Percentiles rank a stretch among this genome's conserved stretches.
Evolutionary conservation across 2,888 invertebrate species (phyloP).

Genomic region (Cinara cedri): DNA sequence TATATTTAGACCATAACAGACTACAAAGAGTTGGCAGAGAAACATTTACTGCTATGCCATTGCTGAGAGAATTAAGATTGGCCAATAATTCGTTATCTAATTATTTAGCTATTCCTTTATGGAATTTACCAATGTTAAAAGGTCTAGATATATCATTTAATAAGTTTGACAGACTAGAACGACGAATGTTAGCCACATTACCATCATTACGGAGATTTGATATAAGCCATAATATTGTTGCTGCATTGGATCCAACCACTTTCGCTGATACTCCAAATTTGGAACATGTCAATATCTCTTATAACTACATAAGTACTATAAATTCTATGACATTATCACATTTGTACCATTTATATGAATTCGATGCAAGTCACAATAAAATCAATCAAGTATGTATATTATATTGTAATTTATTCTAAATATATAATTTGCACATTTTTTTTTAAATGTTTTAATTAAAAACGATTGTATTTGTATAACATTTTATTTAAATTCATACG

Average conservation of each 20-base stretch:
- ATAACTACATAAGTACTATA: conserved; percentile 73
- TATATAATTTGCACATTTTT: too few species aligned
- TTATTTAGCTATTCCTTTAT: conserved; percentile 75
- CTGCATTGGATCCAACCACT: conserved; percentile 74
- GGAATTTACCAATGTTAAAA: conserved; percentile 83
- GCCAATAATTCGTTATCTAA: conserved; percentile 83
- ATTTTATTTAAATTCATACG: too few species aligned
- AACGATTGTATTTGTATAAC: too few species aligned
- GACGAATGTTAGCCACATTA: conserved; percentile 74
- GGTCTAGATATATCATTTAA: conserved; percentile 82
- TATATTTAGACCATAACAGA: conserved; percentile 81
- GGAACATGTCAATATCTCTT: conserved; percentile 78
- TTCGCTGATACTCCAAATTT: conserved; percentile 75
- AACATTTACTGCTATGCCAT: conserved; percentile 83
- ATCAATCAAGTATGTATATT: conserved; percentile 67
- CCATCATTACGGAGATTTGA: conserved; percentile 79
- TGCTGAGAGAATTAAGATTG: conserved; percentile 79
- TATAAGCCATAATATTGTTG: conserved; percentile 76
- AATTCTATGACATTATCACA: conserved; percentile 80
- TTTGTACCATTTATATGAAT: conserved; percentile 76
- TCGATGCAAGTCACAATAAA: conserved; percentile 77
- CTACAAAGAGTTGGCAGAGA: conserved; percentile 77
- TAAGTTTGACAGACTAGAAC: conserved; percentile 74
- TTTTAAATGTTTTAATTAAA: too few species aligned
- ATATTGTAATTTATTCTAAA: neutral